phyloP scores from a whole-genome alignment of 2,888 invertebrate species.

The Eledona agricola region DNA sequence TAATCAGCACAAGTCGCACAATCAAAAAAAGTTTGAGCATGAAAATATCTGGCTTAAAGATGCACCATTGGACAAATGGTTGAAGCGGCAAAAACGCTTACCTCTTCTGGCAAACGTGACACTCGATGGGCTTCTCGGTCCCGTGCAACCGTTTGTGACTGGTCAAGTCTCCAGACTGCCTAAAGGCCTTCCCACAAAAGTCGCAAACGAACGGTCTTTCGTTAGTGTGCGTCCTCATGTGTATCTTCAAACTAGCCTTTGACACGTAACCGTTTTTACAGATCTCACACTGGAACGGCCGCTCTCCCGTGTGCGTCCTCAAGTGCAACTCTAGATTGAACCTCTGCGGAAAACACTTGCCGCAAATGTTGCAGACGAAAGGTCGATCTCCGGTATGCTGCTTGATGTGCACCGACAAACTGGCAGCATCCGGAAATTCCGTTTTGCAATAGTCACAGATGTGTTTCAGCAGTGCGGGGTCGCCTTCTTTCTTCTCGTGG shows the following conservation, averaged over 20 bases:
- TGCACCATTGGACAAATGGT: too few relatives aligned
- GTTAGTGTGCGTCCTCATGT: constrained; percentile 63
- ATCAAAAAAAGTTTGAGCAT: too few relatives aligned
- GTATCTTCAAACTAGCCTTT: constrained; percentile 62
- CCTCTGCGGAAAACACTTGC: constrained; percentile 61
- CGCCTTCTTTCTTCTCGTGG: constrained; percentile 62
- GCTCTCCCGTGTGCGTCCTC: constrained; percentile 62
- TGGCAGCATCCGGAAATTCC: constrained; percentile 59
- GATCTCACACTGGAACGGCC: constrained; percentile 61
- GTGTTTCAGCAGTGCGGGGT: constrained; percentile 61
- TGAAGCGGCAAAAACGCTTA: too few relatives aligned
- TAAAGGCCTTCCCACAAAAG: constrained; percentile 62
- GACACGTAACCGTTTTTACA: constrained; percentile 63
- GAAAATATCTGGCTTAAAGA: too few relatives aligned
- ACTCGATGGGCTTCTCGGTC: constrained; percentile 63
- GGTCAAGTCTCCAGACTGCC: constrained; percentile 62
- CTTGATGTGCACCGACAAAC: constrained; percentile 60
- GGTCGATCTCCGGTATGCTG: constrained; percentile 62
- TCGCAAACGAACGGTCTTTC: constrained; percentile 63
- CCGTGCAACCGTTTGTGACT: constrained; percentile 63
- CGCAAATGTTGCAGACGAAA: constrained; percentile 61
- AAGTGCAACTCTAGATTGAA: constrained; percentile 62
- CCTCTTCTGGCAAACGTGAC: constrained; percentile 61
- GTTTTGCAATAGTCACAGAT: constrained; percentile 63
- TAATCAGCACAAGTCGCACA: too few relatives aligned